Conservation (phyloP, 2,888 invertebrate genomes). For the Clivina fossor region DNA sequence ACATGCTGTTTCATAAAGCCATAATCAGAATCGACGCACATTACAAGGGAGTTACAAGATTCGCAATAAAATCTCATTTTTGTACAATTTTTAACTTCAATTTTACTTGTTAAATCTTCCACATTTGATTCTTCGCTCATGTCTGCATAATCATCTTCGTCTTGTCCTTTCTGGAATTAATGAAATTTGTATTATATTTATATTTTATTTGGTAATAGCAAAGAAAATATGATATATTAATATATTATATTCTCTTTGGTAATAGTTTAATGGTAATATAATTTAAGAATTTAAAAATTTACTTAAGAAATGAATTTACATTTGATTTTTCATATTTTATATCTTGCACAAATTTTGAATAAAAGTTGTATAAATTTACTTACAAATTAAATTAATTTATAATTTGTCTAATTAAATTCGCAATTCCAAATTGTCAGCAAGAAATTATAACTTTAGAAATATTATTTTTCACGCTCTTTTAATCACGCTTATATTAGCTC, state of each 20-base stretch:
- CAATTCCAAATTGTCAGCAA: no score
- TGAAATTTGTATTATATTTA: background rate
- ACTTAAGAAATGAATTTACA: background rate
- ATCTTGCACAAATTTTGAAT: background rate
- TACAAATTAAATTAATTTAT: no score
- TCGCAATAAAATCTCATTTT: conserved; percentile 34
- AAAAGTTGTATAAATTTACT: background rate
- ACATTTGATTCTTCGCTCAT: background rate
- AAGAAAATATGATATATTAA: no score
- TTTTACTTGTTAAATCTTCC: background rate
- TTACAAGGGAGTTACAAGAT: conserved; percentile 29
- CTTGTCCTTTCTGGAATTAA: conserved; percentile 3
- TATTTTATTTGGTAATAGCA: background rate
- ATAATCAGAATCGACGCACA: conserved; percentile 32
- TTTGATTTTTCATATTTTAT: background rate
- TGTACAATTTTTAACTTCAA: conserved; percentile 33
- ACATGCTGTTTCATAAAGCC: conserved; percentile 25
- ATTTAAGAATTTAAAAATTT: no score
- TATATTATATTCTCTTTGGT: no score
- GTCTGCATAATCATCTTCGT: conserved; percentile 3
- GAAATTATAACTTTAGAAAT: no score
- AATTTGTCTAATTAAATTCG: no score
- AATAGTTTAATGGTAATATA: no score
- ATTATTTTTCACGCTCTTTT: no score
- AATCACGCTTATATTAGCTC: no score